phyloP scores from a whole-genome alignment of 2,888 invertebrate genomes.

The Plebejus anna region DNA sequence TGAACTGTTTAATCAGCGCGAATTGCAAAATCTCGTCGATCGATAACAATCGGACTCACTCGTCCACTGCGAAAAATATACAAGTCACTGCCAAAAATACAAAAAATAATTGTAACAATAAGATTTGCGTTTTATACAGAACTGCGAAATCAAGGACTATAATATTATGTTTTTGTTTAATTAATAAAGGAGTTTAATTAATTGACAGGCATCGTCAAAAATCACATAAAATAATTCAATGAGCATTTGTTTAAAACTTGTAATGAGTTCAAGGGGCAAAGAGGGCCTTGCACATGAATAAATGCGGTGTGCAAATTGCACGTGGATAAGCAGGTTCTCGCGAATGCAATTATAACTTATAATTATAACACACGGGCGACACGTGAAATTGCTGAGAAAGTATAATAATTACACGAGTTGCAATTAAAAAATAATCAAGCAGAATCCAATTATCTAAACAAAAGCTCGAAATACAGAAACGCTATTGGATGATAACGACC shows the following conservation, averaged over 20 bases:
- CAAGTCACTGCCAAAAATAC: slow-evolving; percentile 10
- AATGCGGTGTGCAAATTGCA: slow-evolving; percentile 6
- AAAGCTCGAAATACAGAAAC: not conserved
- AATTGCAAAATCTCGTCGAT: slow-evolving; percentile 24
- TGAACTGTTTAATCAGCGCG: slow-evolving; percentile 24
- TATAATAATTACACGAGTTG: slow-evolving; percentile 30
- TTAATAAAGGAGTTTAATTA: not conserved
- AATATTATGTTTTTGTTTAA: not conserved
- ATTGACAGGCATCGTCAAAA: not conserved
- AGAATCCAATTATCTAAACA: slow-evolving; percentile 14
- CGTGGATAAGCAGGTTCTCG: not conserved
- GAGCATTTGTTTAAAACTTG: not conserved
- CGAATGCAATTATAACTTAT: slow-evolving; percentile 19
- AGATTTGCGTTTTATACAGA: not conserved
- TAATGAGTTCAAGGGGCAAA: not conserved
- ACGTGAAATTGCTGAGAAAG: slow-evolving; percentile 31
- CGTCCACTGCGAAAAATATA: slow-evolving; percentile 1
- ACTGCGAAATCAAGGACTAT: not conserved
- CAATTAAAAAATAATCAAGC: slow-evolving; percentile 29
- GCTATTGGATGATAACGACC: not conserved
- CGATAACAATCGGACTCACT: slow-evolving; percentile 23
- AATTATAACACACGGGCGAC: slow-evolving; percentile 16
- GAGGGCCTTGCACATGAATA: slow-evolving; percentile 1
- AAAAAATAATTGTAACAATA: not conserved
- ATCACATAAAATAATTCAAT: not conserved